Evolutionary conservation across 2,888 invertebrate species (phyloP), one percentile per base, ranked within the genome.

Genomic region (Bruchidius siliquastri): DNA sequence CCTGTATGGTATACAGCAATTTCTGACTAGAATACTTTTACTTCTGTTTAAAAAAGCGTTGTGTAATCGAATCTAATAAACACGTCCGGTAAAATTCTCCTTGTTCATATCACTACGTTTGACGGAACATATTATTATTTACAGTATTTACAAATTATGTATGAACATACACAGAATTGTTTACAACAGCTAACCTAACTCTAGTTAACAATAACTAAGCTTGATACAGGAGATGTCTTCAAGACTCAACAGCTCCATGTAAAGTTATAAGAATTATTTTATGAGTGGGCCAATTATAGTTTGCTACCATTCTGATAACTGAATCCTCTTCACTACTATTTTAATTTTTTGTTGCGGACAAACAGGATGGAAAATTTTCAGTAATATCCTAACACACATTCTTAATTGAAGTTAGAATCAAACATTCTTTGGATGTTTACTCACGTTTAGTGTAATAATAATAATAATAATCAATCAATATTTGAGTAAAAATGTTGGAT

Each of bases 101-200:
- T 49, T 13, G 3, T 49, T 49, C 49, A 49, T 49, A 49, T 49
- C 49, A 49, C 49, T 49, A 49, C 49, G 49, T 49, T 49, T 49
- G 49, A 49, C 49, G 49, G 49, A 18, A 49, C 49, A 49, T 49
- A 8, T 49, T 73, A 72, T 72, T 83, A 83, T 83, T 75, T 83
- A 83, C 83, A 83, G 74, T 81, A 81, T 81, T 75, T 81, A 81
- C 80, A 81, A 70, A 72, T 74, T 81, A 75, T 80, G 49, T 49
- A 49, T 49, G 49, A 78, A 80, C 80, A 76, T 80, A 80, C 81
- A 81, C 79, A 80, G 68, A 80, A 81, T 80, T 80, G 77, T 79
- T 77, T 81, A 80, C 80, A 82, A 82, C 83, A 82, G 81, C 78
- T 80, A 80, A 77, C 80, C 78, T 80, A 80, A 77, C 74, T 73